Conservation (phyloP, 2,888 invertebrate genomes). For the Schrankia costaestrigalis region DNA sequence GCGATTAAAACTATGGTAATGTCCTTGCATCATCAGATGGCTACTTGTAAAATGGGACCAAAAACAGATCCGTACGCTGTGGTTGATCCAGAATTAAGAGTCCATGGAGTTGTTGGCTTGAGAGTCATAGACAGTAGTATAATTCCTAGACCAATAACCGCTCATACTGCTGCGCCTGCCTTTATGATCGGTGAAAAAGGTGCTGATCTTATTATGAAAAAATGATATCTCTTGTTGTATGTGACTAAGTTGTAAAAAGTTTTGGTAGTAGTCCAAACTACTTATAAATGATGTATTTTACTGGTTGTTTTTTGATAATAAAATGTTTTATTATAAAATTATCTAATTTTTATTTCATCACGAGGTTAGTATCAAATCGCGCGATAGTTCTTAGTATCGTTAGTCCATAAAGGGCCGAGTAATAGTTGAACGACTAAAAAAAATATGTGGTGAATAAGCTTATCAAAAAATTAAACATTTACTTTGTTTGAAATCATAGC, state of each 20-base stretch:
- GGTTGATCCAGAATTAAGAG: slow-evolving; percentile 81
- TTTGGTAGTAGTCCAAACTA: too few species aligned
- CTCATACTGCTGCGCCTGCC: slow-evolving; percentile 78
- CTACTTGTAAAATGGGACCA: slow-evolving; percentile 85
- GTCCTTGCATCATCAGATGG: slow-evolving; percentile 84
- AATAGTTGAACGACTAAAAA: not conserved
- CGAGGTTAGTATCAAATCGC: too few species aligned
- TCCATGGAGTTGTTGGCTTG: slow-evolving; percentile 68
- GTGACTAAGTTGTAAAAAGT: too few species aligned
- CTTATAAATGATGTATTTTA: too few species aligned
- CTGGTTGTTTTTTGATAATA: too few species aligned
- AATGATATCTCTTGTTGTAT: too few species aligned
- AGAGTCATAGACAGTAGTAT: slow-evolving; percentile 79
- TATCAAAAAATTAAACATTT: slow-evolving; percentile 14
- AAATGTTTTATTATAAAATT: too few species aligned
- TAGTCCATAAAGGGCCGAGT: not conserved
- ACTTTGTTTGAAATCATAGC: too few species aligned
- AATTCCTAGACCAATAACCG: slow-evolving; percentile 76
- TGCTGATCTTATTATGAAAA: slow-evolving; percentile 79
- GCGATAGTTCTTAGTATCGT: not conserved
- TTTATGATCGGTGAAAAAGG: slow-evolving; percentile 81
- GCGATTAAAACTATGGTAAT: slow-evolving; percentile 81
- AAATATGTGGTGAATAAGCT: not conserved
- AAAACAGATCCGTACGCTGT: slow-evolving; percentile 80
- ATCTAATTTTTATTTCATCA: too few species aligned